A percentile compares a stretch with the other conserved stretches of the same genome.
Conservation (phyloP, 1,140 invertebrate species). For the Drosophila ohnishii region DNA sequence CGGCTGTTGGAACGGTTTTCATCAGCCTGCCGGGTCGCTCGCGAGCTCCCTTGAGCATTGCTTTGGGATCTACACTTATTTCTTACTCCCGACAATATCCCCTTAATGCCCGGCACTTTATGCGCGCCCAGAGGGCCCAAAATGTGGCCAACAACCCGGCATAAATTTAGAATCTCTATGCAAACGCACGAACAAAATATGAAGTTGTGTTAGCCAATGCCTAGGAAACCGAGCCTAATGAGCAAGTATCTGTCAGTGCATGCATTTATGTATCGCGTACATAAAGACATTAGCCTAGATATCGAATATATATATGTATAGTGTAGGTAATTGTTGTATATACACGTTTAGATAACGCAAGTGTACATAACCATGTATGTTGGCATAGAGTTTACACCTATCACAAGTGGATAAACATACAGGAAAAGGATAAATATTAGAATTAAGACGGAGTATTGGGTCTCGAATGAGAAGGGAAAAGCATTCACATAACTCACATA, state of each 20-base stretch:
- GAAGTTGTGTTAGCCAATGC: conserved; percentile 14
- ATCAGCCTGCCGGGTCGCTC: conserved; percentile 84
- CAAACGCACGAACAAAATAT: conserved; percentile 25
- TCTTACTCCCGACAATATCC: conserved; percentile 78
- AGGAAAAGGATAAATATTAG: conserved; percentile 40
- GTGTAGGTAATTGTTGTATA: conserved; percentile 74
- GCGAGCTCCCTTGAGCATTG: conserved; percentile 75
- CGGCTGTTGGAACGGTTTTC: conserved; percentile 94
- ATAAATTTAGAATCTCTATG: conserved; percentile 11
- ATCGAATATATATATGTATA: conserved; percentile 44
- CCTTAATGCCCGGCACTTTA: conserved; percentile 69
- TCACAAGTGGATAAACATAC: conserved; percentile 40
- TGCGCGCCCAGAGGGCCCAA: conserved; percentile 52
- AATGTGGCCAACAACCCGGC: conserved; percentile 53
- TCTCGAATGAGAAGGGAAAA: conserved; percentile 29
- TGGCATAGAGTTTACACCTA: conserved; percentile 22
- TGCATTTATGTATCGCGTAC: conserved; percentile 18
- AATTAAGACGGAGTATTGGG: conserved; percentile 34
- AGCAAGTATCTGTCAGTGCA: conserved; percentile 43
- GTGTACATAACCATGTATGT: conserved; percentile 20
- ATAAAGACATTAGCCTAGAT: conserved; percentile 25
- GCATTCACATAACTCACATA: conserved; percentile 23
- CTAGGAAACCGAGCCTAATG: conserved; percentile 30
- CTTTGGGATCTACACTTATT: conserved; percentile 77
- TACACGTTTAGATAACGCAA: conserved; percentile 57